A percentile compares a stretch with the other conserved stretches of the same genome.
These are phyloP conservation scores for Lepetodrilus schrolli DNA, from an alignment of 2,888 invertebrate genomes.

Conservation along the genomic window DNA sequence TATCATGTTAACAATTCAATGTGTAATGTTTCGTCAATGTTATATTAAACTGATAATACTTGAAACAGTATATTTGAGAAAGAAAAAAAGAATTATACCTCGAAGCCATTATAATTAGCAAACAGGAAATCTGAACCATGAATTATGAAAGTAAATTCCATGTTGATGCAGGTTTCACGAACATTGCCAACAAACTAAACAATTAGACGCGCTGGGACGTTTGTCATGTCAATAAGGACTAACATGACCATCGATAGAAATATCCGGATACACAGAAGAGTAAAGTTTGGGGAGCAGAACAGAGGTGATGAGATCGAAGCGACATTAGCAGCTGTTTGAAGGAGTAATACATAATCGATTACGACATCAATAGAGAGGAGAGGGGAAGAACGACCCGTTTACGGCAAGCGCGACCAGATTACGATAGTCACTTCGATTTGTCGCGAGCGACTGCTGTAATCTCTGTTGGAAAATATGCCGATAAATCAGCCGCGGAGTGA, in stretches of 20 bases:
- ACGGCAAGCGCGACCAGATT: slow-evolving; percentile 16
- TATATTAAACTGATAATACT: too few relatives aligned
- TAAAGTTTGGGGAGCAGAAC: slow-evolving; percentile 11
- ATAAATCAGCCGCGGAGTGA: background rate
- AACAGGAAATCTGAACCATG: background rate
- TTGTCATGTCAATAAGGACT: slow-evolving; percentile 1
- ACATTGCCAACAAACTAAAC: background rate
- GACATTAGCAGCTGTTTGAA: slow-evolving; percentile 22
- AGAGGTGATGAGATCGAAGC: background rate
- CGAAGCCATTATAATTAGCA: too few relatives aligned
- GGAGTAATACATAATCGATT: slow-evolving; percentile 25
- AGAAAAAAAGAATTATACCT: too few relatives aligned
- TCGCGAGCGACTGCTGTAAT: background rate
- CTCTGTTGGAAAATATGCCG: slow-evolving; percentile 5
- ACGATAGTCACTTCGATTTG: slow-evolving; percentile 16
- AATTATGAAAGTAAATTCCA: slow-evolving; percentile 16
- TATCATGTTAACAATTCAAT: too few relatives aligned
- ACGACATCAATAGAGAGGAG: slow-evolving; percentile 11
- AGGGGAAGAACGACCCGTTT: slow-evolving; percentile 22
- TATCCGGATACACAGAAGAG: slow-evolving; percentile 6
- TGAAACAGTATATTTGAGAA: too few relatives aligned
- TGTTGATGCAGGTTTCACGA: background rate
- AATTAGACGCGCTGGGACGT: slow-evolving; percentile 9
- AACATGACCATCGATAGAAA: slow-evolving; percentile 9
- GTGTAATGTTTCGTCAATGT: too few relatives aligned